A percentile compares a stretch with the other conserved stretches of the same genome.
Conservation (phyloP, 2,888 invertebrate genomes). For the Orthosia incerta region DNA sequence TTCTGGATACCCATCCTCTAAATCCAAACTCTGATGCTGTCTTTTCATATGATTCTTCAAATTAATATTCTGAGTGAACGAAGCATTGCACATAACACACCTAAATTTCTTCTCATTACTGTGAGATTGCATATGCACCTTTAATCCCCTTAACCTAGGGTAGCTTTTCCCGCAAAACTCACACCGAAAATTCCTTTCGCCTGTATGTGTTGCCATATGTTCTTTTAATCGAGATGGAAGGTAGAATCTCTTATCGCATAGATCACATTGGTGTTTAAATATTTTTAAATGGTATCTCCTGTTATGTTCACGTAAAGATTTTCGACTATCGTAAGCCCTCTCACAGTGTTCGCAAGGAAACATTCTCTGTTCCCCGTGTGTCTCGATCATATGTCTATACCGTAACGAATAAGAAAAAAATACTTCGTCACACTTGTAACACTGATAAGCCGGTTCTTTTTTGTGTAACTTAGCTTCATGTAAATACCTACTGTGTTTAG, state of each 20-base stretch:
- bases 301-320: slow-evolving; percentile 84
- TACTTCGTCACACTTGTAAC: slow-evolving; percentile 83
- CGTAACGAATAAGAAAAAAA: slow-evolving; percentile 82
- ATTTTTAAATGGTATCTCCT: slow-evolving; percentile 82
- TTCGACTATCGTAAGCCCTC: slow-evolving; percentile 83
- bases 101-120: slow-evolving; percentile 89
- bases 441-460: slow-evolving; percentile 84
- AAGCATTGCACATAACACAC: slow-evolving; percentile 88
- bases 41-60: slow-evolving; percentile 90
- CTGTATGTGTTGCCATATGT: slow-evolving; percentile 86
- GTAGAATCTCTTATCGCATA: slow-evolving; percentile 90
- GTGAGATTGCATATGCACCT: slow-evolving; percentile 91
- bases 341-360: slow-evolving; percentile 85
- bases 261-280: slow-evolving; percentile 88
- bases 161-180: slow-evolving; percentile 86
- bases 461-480: slow-evolving; percentile 82
- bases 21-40: slow-evolving; percentile 78
- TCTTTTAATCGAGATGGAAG: slow-evolving; percentile 84
- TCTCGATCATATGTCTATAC: slow-evolving; percentile 84
- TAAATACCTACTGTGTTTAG: slow-evolving; percentile 82
- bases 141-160: slow-evolving; percentile 81
- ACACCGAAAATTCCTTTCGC: slow-evolving; percentile 84
- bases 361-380: slow-evolving; percentile 80
- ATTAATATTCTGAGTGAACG: slow-evolving; percentile 90
- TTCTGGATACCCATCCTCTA: slow-evolving; percentile 66